phyloP scores from a whole-genome alignment of 2,113 vertebrate species.

The Heliornis fulica region DNA sequence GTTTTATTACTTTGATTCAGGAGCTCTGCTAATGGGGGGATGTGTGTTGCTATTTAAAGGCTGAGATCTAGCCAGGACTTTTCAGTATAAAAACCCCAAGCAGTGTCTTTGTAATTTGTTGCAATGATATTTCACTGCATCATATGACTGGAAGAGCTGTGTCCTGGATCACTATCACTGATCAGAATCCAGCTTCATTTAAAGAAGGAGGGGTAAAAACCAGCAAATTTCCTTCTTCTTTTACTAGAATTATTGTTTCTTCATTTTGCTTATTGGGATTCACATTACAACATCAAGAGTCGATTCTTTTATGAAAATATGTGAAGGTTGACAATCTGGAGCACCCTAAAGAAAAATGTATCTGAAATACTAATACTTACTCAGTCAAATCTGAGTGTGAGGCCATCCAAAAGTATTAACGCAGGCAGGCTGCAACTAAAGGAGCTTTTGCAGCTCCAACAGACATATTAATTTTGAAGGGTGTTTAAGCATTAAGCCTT shows the following conservation, averaged over 20 bases:
- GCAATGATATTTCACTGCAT: neutral
- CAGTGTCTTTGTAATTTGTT: neutral
- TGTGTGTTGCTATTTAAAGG: neutral
- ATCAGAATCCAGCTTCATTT: neutral
- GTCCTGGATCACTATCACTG: neutral
- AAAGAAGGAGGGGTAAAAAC: accelerated
- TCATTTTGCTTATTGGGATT: neutral
- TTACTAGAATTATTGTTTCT: neutral
- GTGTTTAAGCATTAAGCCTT: conserved; percentile 31
- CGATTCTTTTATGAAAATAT: no score
- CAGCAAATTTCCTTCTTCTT: neutral
- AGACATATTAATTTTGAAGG: conserved; percentile 40
- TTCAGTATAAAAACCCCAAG: neutral
- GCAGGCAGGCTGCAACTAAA: conserved; percentile 2
- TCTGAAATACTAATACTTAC: neutral
- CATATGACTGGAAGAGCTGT: neutral
- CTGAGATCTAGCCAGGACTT: neutral
- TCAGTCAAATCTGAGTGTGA: neutral
- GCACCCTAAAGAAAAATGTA: neutral
- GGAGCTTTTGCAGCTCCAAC: conserved; percentile 6
- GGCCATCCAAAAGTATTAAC: conserved; percentile 19
- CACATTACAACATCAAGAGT: no score
- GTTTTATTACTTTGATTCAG: neutral
- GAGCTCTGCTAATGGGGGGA: neutral
- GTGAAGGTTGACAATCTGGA: neutral